Conservation (phyloP, 2,888 invertebrate species). For the Pachycephus smyrnensis region DNA sequence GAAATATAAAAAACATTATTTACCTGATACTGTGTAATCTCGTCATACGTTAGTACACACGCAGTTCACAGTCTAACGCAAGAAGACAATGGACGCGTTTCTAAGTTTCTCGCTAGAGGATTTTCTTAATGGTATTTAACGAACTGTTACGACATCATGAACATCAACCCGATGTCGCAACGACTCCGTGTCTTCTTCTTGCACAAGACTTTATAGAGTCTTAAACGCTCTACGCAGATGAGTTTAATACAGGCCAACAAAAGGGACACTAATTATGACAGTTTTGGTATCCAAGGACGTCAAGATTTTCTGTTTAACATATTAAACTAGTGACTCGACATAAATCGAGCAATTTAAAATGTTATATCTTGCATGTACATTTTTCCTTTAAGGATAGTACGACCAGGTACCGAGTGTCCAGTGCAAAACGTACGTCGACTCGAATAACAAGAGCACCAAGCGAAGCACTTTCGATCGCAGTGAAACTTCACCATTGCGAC, state of each 20-base stretch:
- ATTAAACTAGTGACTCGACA: not conserved
- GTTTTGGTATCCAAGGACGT: not conserved
- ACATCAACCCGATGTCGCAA: not conserved
- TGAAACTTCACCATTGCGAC: slow-evolving; percentile 52
- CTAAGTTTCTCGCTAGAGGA: not conserved
- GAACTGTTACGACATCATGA: not conserved
- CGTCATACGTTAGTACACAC: not conserved
- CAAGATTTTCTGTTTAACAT: not conserved
- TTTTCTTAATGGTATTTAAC: not conserved
- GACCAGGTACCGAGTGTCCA: not conserved
- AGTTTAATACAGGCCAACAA: not conserved
- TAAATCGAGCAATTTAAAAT: not conserved
- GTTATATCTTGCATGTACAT: not conserved
- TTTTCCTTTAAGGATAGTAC: not conserved
- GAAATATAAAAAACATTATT: not conserved
- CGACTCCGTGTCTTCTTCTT: not conserved
- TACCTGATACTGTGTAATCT: not conserved
- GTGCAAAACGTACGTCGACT: slow-evolving; percentile 8
- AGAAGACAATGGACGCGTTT: not conserved
- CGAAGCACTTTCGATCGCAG: slow-evolving; percentile 47
- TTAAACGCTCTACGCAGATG: not conserved
- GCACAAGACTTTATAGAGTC: not conserved
- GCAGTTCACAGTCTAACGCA: not conserved
- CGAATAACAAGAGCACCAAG: slow-evolving; percentile 21
- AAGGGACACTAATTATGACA: not conserved